phyloP scores from a whole-genome alignment of 2,888 invertebrate genomes.

The Hoplodrina ambigua region DNA sequence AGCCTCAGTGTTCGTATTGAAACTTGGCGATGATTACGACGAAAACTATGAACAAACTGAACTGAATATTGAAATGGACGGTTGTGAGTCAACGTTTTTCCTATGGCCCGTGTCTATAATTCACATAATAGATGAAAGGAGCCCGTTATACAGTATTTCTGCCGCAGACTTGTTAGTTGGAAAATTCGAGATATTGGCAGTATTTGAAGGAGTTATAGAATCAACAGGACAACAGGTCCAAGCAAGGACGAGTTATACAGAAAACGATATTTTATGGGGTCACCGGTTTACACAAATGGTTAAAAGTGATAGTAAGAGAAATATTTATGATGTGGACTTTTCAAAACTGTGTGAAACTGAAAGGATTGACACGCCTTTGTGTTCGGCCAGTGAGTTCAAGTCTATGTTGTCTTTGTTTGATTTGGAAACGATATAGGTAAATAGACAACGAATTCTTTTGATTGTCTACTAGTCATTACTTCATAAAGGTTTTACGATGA shows the following conservation, averaged over 20 bases:
- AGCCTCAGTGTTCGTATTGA: slow-evolving; percentile 95
- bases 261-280: slow-evolving; percentile 96
- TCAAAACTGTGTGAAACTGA: slow-evolving; percentile 96
- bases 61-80: slow-evolving; percentile 94
- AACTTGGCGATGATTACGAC: slow-evolving; percentile 95
- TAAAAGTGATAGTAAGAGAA: slow-evolving; percentile 92
- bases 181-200: slow-evolving; percentile 96
- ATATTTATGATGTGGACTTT: slow-evolving; percentile 96
- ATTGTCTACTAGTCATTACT: slow-evolving; percentile 33
- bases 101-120: slow-evolving; percentile 99
- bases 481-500: neutral
- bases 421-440: slow-evolving; percentile 30
- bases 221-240: slow-evolving; percentile 96
- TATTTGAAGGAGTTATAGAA: slow-evolving; percentile 97
- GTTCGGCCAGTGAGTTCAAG: slow-evolving; percentile 93
- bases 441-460: neutral
- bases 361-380: slow-evolving; percentile 96
- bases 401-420: slow-evolving; percentile 61
- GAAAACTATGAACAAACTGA: slow-evolving; percentile 96
- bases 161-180: slow-evolving; percentile 96
- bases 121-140: slow-evolving; percentile 95
- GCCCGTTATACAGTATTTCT: slow-evolving; percentile 97
- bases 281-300: slow-evolving; percentile 96
- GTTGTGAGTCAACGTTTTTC: slow-evolving; percentile 97
- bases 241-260: slow-evolving; percentile 95